Conservation (phyloP, 2,888 invertebrate genomes). For the Cosmorhoe ocellata region DNA sequence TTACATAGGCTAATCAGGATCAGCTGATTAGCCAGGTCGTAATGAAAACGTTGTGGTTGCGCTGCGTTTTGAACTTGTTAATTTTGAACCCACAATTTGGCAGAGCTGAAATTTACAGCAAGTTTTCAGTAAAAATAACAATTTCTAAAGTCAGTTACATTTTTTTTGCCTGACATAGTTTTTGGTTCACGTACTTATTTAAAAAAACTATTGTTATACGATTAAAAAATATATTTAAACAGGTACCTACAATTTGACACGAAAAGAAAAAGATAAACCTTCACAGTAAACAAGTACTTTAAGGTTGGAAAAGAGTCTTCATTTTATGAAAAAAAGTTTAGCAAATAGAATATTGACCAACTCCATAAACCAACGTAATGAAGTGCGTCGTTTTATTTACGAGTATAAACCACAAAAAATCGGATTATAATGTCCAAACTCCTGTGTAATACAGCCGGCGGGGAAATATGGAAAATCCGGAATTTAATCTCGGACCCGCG, state of each 20-base stretch:
- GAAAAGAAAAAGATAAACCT: too few species aligned
- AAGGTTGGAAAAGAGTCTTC: too few species aligned
- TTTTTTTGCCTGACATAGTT: too few species aligned
- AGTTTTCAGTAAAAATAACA: neutral
- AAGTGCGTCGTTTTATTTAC: slow-evolving; percentile 18
- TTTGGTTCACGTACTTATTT: too few species aligned
- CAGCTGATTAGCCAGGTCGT: slow-evolving; percentile 24
- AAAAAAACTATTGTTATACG: too few species aligned
- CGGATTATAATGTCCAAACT: slow-evolving; percentile 22
- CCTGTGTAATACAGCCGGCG: slow-evolving; percentile 18
- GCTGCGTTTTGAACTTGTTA: slow-evolving; percentile 33
- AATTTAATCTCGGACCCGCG: slow-evolving; percentile 34
- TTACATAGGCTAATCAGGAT: slow-evolving; percentile 1
- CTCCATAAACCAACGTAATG: slow-evolving; percentile 13
- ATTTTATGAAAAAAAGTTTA: too few species aligned
- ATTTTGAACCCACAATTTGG: slow-evolving; percentile 25
- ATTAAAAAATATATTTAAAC: too few species aligned
- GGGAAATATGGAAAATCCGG: slow-evolving; percentile 19
- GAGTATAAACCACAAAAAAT: slow-evolving; percentile 16
- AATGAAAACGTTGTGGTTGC: slow-evolving; percentile 30
- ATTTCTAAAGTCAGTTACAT: too few species aligned
- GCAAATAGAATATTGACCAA: neutral
- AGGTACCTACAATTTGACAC: too few species aligned
- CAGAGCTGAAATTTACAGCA: neutral
- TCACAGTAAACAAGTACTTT: too few species aligned